Evolutionary conservation across 2,888 invertebrate genomes (phyloP).

Genomic region (Ennomos erosarius): DNA sequence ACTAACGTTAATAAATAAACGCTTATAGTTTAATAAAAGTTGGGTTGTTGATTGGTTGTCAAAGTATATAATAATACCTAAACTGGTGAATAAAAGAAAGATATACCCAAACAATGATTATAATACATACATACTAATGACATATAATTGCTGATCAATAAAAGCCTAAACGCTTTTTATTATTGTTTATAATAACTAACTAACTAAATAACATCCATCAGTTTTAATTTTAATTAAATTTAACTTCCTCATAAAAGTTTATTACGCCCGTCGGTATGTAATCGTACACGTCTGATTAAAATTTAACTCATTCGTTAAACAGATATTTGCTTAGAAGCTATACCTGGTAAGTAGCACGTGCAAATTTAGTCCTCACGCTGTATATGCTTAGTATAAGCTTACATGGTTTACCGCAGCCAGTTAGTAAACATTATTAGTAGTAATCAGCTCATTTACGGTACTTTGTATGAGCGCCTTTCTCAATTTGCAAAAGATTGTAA

Average conservation of each 20-base stretch:
- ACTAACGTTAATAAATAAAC: slow-evolving; percentile 3
- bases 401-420: slow-evolving; percentile 23
- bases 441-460: slow-evolving; percentile 31
- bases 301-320: neutral
- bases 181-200: too few relatives aligned
- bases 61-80: too few relatives aligned
- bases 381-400: slow-evolving; percentile 5
- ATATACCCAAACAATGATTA: slow-evolving; percentile 1
- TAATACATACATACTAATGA: too few relatives aligned
- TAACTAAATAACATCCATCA: too few relatives aligned
- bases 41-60: too few relatives aligned
- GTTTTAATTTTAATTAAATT: too few relatives aligned
- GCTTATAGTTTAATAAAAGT: neutral
- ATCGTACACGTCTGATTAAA: neutral
- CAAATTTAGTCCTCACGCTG: slow-evolving; percentile 18
- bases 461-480: slow-evolving; percentile 29
- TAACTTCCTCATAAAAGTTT: neutral
- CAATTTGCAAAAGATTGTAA: slow-evolving; percentile 39
- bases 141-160: too few relatives aligned
- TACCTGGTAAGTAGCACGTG: slow-evolving; percentile 19
- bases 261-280: neutral
- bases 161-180: too few relatives aligned
- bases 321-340: slow-evolving; percentile 5
- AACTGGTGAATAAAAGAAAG: neutral
- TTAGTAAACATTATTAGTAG: slow-evolving; percentile 23